Percentiles rank a stretch among this genome's conserved stretches.
Evolutionary conservation across 2,113 vertebrate species (phyloP).

Genomic region (Ctenodactylus gundi): DNA sequence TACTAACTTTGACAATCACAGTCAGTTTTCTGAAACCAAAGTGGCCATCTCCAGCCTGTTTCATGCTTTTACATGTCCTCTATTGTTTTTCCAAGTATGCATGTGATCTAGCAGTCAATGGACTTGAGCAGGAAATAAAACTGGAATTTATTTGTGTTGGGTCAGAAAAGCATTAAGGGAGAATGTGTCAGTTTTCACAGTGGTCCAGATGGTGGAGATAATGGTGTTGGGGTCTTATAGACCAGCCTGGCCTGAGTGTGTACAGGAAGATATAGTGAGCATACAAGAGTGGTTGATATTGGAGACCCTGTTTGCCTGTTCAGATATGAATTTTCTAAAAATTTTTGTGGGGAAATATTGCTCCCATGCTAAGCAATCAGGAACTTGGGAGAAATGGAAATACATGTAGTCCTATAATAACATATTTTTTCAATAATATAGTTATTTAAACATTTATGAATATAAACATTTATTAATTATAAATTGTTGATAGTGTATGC

Average conservation of each 20-base stretch:
- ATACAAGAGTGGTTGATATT: background rate
- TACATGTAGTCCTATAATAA: slow-evolving; percentile 9
- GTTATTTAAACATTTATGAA: slow-evolving; percentile 58
- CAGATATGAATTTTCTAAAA: slow-evolving; percentile 28
- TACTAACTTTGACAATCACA: background rate
- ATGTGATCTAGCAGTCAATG: background rate
- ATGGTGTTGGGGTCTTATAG: background rate
- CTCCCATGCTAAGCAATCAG: background rate
- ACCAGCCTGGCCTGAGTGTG: background rate
- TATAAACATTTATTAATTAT: slow-evolving; percentile 66
- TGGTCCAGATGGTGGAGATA: background rate
- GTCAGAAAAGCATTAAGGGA: background rate
- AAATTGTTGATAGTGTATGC: slow-evolving; percentile 52
- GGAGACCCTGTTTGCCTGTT: background rate
- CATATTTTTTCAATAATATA: slow-evolving; percentile 29
- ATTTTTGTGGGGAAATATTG: background rate
- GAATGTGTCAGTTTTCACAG: background rate
- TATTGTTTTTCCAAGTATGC: background rate
- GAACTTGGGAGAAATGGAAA: slow-evolving; percentile 33
- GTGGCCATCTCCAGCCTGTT: background rate
- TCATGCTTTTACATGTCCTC: background rate
- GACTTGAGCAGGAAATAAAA: background rate
- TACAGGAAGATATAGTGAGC: background rate
- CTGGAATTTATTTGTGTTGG: background rate
- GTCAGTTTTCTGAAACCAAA: background rate